Percentiles rank a stretch among this genome's conserved stretches.
Evolutionary conservation across 2,113 vertebrate species (phyloP).

Genomic region (Acanthochromis polyacanthus): DNA sequence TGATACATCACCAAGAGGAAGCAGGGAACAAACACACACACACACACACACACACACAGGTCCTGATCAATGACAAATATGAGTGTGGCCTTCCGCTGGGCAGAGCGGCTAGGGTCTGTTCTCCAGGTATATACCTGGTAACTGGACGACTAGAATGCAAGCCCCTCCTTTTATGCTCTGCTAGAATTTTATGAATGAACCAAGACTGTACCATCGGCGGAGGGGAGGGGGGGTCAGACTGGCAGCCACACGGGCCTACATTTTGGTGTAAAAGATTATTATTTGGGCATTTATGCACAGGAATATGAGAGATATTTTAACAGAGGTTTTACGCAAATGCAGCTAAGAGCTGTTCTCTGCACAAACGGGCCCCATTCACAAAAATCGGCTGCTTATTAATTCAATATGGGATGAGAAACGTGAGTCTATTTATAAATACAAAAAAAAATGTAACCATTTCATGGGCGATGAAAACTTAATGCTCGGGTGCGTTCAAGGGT

Average conservation of each 20-base stretch:
- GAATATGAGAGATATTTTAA: neutral
- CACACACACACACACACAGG: neutral
- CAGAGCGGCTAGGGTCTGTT: slow-evolving; percentile 59
- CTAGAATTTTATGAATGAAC: slow-evolving; percentile 90
- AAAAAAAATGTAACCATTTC: slow-evolving; percentile 27
- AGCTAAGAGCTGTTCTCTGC: neutral
- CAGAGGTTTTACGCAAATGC: neutral
- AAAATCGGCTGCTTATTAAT: slow-evolving; percentile 40
- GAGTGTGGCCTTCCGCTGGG: slow-evolving; percentile 55
- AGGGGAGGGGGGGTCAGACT: slow-evolving; percentile 53
- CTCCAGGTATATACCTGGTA: slow-evolving; percentile 88
- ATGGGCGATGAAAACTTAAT: slow-evolving; percentile 6
- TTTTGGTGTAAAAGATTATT: slow-evolving; percentile 18
- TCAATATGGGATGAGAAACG: slow-evolving; percentile 50
- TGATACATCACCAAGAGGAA: slow-evolving; percentile 83
- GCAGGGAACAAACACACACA: neutral
- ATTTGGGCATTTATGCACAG: neutral
- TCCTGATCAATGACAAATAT: slow-evolving; percentile 52
- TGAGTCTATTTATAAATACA: slow-evolving; percentile 60
- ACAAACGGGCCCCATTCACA: slow-evolving; percentile 28
- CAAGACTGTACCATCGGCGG: slow-evolving; percentile 82
- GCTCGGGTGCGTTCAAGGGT: neutral
- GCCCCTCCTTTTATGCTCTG: slow-evolving; percentile 87
- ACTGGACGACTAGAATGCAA: slow-evolving; percentile 82
- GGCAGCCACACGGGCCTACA: slow-evolving; percentile 36